Evolutionary conservation across 2,888 invertebrate species (phyloP).

Genomic region (Agrochola lychnidis): DNA sequence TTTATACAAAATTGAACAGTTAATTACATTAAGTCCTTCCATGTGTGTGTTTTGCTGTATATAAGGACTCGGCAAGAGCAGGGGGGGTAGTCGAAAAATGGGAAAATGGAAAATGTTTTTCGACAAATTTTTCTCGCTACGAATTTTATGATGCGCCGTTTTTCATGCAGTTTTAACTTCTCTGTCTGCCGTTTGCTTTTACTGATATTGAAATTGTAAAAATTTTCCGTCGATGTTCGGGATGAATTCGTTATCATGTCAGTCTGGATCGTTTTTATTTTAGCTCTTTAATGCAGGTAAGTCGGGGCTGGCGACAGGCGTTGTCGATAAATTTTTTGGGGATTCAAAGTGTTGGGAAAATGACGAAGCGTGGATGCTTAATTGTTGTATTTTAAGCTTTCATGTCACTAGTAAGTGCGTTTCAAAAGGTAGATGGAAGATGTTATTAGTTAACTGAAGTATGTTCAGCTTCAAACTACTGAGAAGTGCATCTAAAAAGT

Average conservation of each 20-base stretch:
- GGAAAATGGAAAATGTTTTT: conserved; percentile 73
- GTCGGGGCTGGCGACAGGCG: conserved; percentile 4
- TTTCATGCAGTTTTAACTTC: conserved; percentile 66
- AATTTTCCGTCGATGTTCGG: conserved; percentile 59
- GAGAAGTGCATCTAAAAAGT: no score
- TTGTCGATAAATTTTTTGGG: conserved; percentile 31
- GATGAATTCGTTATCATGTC: conserved; percentile 50
- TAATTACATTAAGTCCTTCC: conserved; percentile 84
- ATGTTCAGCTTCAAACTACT: neutral
- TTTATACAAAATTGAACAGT: conserved; percentile 87
- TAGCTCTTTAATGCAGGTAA: conserved; percentile 41
- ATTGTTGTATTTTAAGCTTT: conserved; percentile 4
- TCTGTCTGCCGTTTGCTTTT: conserved; percentile 66
- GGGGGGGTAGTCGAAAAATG: conserved; percentile 71
- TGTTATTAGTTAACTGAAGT: neutral
- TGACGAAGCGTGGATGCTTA: neutral
- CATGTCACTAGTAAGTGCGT: neutral
- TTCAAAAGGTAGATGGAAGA: neutral
- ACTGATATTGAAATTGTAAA: conserved; percentile 66
- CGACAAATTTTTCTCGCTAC: conserved; percentile 71
- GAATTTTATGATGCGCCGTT: conserved; percentile 62
- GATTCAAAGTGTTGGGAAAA: conserved; percentile 1
- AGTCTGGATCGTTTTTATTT: conserved; percentile 40
- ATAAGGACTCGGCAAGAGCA: conserved; percentile 54
- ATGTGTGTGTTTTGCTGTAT: conserved; percentile 59